Evolutionary conservation across 2,113 vertebrate species (phyloP).

Genomic region (Oceanodroma tethys): DNA sequence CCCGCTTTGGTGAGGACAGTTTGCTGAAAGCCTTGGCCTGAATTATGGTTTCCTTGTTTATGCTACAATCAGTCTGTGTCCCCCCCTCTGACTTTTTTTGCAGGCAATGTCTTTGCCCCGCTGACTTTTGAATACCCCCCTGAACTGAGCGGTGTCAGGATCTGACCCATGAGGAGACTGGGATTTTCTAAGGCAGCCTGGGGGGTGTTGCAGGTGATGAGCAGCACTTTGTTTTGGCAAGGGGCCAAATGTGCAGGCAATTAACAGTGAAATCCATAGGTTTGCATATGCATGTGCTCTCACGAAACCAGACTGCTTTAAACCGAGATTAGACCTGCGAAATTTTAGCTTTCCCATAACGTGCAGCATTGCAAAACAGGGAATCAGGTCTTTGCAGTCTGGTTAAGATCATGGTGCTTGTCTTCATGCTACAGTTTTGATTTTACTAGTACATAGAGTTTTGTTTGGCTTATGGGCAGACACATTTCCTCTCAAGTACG

Average conservation of each 20-base stretch:
- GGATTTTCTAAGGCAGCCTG: background rate
- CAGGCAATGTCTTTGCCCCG: fast-evolving
- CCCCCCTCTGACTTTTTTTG: background rate
- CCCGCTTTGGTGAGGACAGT: background rate
- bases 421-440: background rate
- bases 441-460: background rate
- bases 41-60: background rate
- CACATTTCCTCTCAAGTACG: background rate
- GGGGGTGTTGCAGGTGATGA: background rate
- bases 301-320: background rate
- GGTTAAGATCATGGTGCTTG: background rate
- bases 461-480: background rate
- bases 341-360: background rate
- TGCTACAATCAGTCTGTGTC: background rate
- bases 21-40: background rate
- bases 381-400: background rate
- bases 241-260: background rate
- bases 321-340: background rate
- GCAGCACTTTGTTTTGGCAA: background rate
- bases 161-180: fast-evolving
- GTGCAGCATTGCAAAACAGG: background rate
- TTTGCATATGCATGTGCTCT: background rate
- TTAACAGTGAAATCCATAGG: background rate
- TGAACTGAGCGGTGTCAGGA: background rate
- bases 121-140: background rate